Percentiles rank a stretch among this genome's conserved stretches.
These are phyloP conservation scores for Macrotrachela quadricornifera DNA, from an alignment of 1,140 invertebrate genomes.

Conservation along the genomic window DNA sequence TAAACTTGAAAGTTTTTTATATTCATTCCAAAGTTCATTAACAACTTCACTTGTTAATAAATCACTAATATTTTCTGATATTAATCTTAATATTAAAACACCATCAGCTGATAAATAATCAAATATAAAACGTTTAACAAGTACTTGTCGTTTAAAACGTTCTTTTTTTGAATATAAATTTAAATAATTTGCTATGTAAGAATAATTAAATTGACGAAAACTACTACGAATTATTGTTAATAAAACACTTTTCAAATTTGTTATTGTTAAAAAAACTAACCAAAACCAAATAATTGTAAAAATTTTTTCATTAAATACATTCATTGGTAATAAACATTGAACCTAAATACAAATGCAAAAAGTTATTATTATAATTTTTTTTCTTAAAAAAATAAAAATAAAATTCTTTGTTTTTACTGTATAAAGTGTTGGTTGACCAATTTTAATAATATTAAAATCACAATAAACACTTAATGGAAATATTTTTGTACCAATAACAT, in stretches of 20 bases:
- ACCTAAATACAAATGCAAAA: slow-evolving; percentile 32
- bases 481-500: slow-evolving; percentile 18
- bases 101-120: slow-evolving; percentile 35
- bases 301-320: slow-evolving; percentile 37
- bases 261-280: slow-evolving; percentile 34
- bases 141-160: slow-evolving; percentile 18
- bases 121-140: slow-evolving; percentile 29
- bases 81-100: slow-evolving; percentile 32
- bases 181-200: slow-evolving; percentile 28
- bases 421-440: no score
- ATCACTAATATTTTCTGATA: slow-evolving; percentile 35
- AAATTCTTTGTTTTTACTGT: no score
- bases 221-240: slow-evolving; percentile 18
- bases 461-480: slow-evolving; percentile 36
- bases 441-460: slow-evolving; percentile 26
- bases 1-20: background rate
- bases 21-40: slow-evolving; percentile 27
- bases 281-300: slow-evolving; percentile 38
- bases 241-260: slow-evolving; percentile 27
- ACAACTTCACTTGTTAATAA: slow-evolving; percentile 35
- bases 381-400: slow-evolving; percentile 9
- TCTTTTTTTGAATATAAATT: slow-evolving; percentile 22
- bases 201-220: slow-evolving; percentile 18
- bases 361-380: slow-evolving; percentile 31
- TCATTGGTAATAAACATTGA: slow-evolving; percentile 36